Evolutionary conservation across 1,140 invertebrate genomes (phyloP).

Genomic region (Diabrotica undecimpunctata): DNA sequence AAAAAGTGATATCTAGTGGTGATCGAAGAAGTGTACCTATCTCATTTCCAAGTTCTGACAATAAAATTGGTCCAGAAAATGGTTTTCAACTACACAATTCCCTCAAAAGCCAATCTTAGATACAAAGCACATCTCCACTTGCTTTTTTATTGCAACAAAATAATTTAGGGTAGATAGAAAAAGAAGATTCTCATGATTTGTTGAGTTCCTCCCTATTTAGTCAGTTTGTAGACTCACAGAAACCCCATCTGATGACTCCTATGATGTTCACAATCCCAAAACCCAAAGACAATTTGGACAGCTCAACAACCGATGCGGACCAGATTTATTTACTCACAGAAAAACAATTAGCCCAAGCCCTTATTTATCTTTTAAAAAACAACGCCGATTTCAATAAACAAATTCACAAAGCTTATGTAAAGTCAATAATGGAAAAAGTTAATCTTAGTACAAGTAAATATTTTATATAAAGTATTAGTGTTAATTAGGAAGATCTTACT

Average conservation of each 20-base stretch:
- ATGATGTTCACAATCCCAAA: conserved; percentile 69
- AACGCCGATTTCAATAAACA: conserved; percentile 82
- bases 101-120: background rate
- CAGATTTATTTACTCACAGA: conserved; percentile 69
- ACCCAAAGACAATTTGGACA: conserved; percentile 24
- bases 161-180: conserved; percentile 37
- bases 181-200: conserved; percentile 42
- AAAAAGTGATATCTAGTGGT: conserved; percentile 31
- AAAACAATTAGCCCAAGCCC: conserved; percentile 83
- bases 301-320: conserved; percentile 30
- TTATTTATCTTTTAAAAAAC: conserved; percentile 81
- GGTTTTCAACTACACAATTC: conserved; percentile 48
- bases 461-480: conserved; percentile 4
- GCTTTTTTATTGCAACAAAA: conserved; percentile 47
- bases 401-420: conserved; percentile 85
- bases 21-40: conserved; percentile 48
- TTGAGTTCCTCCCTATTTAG: conserved; percentile 48
- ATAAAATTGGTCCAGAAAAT: conserved; percentile 43
- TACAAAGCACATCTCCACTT: conserved; percentile 43
- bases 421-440: conserved; percentile 73
- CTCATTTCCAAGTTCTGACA: conserved; percentile 36
- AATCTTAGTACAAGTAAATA: conserved; percentile 40
- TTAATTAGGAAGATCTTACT: background rate
- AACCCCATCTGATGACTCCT: conserved; percentile 74
- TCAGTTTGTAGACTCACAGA: conserved; percentile 53